A percentile compares a stretch with the other conserved stretches of the same genome.
Evolutionary conservation across 2,113 vertebrate genomes (phyloP).

Genomic region (Grammomys dolichurus): DNA sequence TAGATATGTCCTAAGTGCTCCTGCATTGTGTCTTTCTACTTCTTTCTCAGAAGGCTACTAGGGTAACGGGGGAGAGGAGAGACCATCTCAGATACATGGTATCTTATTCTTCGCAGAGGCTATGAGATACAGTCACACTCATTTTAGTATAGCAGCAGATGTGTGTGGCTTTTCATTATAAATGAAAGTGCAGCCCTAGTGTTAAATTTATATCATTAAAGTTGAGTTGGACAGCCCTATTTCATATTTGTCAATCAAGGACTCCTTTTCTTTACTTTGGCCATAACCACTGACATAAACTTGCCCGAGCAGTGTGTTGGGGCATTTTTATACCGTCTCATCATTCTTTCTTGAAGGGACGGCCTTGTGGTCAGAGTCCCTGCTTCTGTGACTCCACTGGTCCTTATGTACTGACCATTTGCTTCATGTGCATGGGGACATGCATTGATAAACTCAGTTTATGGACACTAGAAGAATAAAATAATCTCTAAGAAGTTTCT

Average conservation of each 20-base stretch:
- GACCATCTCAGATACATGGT: rapidly evolving
- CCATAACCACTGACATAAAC: not conserved
- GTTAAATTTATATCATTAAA: conserved; percentile 23
- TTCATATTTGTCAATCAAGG: conserved; percentile 12
- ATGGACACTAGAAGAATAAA: conserved; percentile 38
- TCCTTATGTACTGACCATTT: not conserved
- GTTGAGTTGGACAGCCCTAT: not conserved
- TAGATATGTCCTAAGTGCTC: not conserved
- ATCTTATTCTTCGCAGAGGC: not conserved
- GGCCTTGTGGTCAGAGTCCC: not conserved
- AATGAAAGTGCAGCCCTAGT: conserved; percentile 34
- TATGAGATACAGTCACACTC: not conserved
- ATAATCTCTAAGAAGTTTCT: not conserved
- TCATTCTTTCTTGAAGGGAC: not conserved
- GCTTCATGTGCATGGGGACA: conserved; percentile 42
- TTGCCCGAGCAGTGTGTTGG: not conserved
- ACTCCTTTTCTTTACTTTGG: conserved; percentile 8
- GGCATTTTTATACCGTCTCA: not conserved
- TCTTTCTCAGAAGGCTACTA: not conserved
- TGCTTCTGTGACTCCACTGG: not conserved
- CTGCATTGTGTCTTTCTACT: not conserved
- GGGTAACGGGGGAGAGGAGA: too few relatives aligned
- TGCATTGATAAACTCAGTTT: conserved; percentile 37
- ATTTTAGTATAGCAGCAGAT: not conserved
- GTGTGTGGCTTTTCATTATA: not conserved